These are phyloP conservation scores for Rhipidura dahli DNA, from an alignment of 2,113 vertebrate species.

Conservation along the genomic window DNA sequence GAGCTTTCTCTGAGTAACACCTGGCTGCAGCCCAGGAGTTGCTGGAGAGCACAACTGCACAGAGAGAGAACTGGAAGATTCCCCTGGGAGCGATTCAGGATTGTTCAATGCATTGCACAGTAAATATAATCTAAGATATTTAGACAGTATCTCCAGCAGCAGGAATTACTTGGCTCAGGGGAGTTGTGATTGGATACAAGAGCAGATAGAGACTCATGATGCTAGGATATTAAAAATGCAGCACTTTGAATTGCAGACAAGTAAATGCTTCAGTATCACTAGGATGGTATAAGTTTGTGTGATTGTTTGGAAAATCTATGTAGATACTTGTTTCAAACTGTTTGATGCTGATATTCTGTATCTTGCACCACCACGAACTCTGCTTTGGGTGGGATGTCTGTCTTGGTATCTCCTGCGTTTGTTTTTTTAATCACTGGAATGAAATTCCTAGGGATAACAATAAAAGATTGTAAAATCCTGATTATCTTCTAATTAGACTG, in stretches of 20 bases:
- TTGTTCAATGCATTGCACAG: constrained; percentile 31
- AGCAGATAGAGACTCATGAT: not conserved
- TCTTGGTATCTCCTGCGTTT: not conserved
- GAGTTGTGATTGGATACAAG: not conserved
- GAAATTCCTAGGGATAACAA: not conserved
- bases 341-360: not conserved
- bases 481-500: not conserved
- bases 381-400: not conserved
- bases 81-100: not conserved
- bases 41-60: not conserved
- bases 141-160: constrained; percentile 22
- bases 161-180: constrained; percentile 39
- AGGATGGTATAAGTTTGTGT: not conserved
- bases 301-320: not conserved
- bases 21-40: not conserved
- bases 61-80: not conserved
- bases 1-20: not conserved
- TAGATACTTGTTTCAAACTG: not conserved
- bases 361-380: not conserved
- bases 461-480: not conserved
- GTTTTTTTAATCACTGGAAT: not conserved
- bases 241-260: not conserved
- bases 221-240: constrained; percentile 5
- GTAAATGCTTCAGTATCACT: not conserved
- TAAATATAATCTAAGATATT: constrained; percentile 47